Conservation (phyloP, 2,797 vertebrate species). For the Vireo griseus region DNA sequence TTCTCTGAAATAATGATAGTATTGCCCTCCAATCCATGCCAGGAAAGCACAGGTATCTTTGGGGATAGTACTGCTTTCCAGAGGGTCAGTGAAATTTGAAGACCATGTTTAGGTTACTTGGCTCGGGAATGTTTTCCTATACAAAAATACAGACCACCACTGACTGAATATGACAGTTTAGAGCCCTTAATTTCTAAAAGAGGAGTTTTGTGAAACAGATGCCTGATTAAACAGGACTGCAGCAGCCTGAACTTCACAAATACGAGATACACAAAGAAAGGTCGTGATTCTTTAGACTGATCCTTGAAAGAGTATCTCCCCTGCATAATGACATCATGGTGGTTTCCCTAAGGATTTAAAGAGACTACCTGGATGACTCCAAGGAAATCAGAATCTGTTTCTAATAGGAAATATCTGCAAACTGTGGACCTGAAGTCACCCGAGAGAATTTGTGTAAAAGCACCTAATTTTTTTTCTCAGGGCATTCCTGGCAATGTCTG, state of each 20-base stretch:
- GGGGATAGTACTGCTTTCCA: neutral
- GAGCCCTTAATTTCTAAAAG: neutral
- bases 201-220: neutral
- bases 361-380: neutral
- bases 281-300: neutral
- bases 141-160: neutral
- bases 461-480: neutral
- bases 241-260: neutral
- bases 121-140: neutral
- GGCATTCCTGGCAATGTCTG: neutral
- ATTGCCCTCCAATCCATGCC: neutral
- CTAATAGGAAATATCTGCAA: neutral
- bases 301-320: neutral
- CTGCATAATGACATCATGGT: neutral
- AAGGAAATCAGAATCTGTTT: neutral
- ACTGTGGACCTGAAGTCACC: neutral
- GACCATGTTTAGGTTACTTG: neutral
- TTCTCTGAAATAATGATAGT: neutral
- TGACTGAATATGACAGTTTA: neutral
- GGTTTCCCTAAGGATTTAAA: neutral
- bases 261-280: neutral
- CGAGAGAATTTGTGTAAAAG: neutral
- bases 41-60: neutral
- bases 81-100: neutral
- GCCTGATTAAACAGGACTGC: neutral